These are phyloP conservation scores for Sebastes aleutianus DNA, from an alignment of 2,797 vertebrate species.

Conservation along the genomic window DNA sequence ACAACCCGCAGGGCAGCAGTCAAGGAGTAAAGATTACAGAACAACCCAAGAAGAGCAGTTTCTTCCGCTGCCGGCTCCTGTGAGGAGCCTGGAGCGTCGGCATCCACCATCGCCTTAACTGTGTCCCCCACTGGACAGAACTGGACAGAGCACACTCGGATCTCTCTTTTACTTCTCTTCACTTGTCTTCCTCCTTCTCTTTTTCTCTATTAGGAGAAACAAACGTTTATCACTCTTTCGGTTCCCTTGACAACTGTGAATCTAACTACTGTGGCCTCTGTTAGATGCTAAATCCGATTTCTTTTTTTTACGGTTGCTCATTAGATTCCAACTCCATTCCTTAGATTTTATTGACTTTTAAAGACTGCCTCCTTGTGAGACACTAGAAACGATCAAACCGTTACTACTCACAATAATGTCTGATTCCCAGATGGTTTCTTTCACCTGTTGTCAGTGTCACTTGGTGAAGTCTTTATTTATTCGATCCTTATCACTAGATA, in stretches of 20 bases:
- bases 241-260: slow-evolving; percentile 42
- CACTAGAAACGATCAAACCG: slow-evolving; percentile 10
- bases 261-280: slow-evolving; percentile 46
- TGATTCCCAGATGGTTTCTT: not conserved
- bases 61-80: slow-evolving; percentile 96
- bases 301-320: not conserved
- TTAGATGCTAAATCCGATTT: slow-evolving; percentile 9
- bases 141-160: slow-evolving; percentile 86
- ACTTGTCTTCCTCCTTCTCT: slow-evolving; percentile 36
- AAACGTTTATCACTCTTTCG: not conserved
- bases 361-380: slow-evolving; percentile 21
- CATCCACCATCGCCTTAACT: slow-evolving; percentile 83
- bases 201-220: slow-evolving; percentile 10
- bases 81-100: slow-evolving; percentile 74
- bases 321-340: slow-evolving; percentile 7
- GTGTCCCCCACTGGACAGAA: slow-evolving; percentile 75
- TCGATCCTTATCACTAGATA: not conserved
- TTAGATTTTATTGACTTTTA: slow-evolving; percentile 42
- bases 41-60: slow-evolving; percentile 95
- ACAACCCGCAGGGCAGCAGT: slow-evolving; percentile 93
- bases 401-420: not conserved
- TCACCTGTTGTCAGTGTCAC: not conserved
- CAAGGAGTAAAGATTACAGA: slow-evolving; percentile 94
- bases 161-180: slow-evolving; percentile 37
- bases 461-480: slow-evolving; percentile 24